Conservation (phyloP, 2,113 vertebrate species). For the Jacana jacana region DNA sequence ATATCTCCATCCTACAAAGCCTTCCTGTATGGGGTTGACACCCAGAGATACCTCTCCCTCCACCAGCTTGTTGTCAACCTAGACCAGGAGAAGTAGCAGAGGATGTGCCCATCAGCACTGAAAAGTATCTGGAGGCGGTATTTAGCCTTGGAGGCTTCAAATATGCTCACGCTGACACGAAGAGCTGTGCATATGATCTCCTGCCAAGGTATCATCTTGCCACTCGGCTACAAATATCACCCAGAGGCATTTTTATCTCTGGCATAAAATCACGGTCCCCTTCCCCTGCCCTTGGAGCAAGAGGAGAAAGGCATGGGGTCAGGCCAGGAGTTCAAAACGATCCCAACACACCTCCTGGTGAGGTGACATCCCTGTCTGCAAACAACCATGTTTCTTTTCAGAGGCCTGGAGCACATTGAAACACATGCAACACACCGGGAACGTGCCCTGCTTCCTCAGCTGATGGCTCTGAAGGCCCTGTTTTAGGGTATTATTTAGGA, state of each 20-base stretch:
- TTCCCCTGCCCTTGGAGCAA: neutral
- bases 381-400: neutral
- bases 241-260: neutral
- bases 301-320: neutral
- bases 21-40: neutral
- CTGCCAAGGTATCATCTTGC: neutral
- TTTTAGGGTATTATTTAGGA: neutral
- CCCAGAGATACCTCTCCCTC: neutral
- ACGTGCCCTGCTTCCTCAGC: neutral
- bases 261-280: neutral
- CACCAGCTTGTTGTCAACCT: rapidly evolving
- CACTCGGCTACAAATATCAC: neutral
- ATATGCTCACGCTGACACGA: neutral
- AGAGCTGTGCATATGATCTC: neutral
- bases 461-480: rapidly evolving
- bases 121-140: neutral
- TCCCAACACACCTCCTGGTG: neutral
- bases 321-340: neutral
- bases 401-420: neutral
- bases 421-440: neutral
- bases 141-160: neutral
- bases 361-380: neutral
- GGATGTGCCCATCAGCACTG: rapidly evolving
- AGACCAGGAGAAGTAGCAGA: neutral
- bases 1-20: slow-evolving; percentile 11